phyloP scores from a whole-genome alignment of 2,797 vertebrate genomes.

The Esox lucius region DNA sequence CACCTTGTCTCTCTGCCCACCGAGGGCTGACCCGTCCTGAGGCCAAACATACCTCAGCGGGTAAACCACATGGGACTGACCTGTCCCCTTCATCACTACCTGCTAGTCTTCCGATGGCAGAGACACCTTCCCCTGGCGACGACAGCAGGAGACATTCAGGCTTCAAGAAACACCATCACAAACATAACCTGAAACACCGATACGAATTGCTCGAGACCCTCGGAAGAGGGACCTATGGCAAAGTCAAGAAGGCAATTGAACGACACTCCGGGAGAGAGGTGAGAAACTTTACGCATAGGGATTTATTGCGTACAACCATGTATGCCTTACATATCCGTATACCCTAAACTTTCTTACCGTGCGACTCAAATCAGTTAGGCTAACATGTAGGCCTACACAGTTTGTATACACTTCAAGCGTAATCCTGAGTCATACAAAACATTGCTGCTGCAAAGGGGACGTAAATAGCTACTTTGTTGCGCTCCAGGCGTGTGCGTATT shows the following conservation, averaged over 20 bases:
- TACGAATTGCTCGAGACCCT: slow-evolving; percentile 97
- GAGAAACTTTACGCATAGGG: slow-evolving; percentile 59
- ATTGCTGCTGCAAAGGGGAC: slow-evolving; percentile 7
- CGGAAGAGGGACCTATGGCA: slow-evolving; percentile 95
- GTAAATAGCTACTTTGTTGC: slow-evolving; percentile 39
- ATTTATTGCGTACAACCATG: slow-evolving; percentile 24
- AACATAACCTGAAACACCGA: slow-evolving; percentile 98
- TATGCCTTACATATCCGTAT: neutral
- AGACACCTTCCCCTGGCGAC: slow-evolving; percentile 40
- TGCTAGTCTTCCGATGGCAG: slow-evolving; percentile 51
- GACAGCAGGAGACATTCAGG: slow-evolving; percentile 80
- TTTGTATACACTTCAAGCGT: neutral
- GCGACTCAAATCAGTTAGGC: neutral
- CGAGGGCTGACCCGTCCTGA: slow-evolving; percentile 58
- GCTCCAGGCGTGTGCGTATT: slow-evolving; percentile 44
- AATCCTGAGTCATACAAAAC: slow-evolving; percentile 23
- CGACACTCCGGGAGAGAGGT: slow-evolving; percentile 95
- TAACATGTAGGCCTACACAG: neutral
- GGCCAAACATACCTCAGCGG: slow-evolving; percentile 47
- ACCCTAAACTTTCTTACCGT: neutral
- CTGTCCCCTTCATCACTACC: slow-evolving; percentile 47
- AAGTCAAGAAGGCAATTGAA: slow-evolving; percentile 96
- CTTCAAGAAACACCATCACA: slow-evolving; percentile 97
- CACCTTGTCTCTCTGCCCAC: slow-evolving; percentile 65
- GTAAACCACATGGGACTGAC: slow-evolving; percentile 50